phyloP scores from a whole-genome alignment of 1,140 invertebrate genomes.

The Drosophila athabasca region DNA sequence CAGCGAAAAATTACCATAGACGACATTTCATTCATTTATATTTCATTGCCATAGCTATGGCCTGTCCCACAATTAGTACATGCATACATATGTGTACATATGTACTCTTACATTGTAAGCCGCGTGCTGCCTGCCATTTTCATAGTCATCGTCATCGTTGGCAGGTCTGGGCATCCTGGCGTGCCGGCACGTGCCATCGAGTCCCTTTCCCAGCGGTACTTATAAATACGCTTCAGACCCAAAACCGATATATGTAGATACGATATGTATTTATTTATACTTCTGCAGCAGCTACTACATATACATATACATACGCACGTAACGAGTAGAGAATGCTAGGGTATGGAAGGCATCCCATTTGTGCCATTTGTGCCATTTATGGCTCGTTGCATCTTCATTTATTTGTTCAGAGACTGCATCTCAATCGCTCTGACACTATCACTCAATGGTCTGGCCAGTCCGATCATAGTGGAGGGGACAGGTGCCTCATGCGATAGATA shows the following conservation, averaged over 20 bases:
- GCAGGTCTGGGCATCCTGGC: conserved; percentile 3
- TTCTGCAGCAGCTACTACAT: background rate
- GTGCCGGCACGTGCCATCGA: conserved; percentile 55
- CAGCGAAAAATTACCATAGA: conserved; percentile 62
- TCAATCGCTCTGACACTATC: background rate
- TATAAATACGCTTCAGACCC: conserved; percentile 59
- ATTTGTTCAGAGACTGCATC: conserved; percentile 46
- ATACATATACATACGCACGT: conserved; percentile 37
- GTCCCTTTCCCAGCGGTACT: conserved; percentile 23
- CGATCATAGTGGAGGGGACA: conserved; percentile 35
- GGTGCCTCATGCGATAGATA: conserved; percentile 69
- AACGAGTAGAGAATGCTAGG: conserved; percentile 56
- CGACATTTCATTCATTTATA: conserved; percentile 75
- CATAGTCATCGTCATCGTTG: background rate
- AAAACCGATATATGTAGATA: conserved; percentile 33
- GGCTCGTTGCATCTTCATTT: conserved; percentile 73
- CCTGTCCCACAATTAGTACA: conserved; percentile 38
- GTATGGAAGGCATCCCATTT: conserved; percentile 62
- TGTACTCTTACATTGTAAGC: conserved; percentile 27
- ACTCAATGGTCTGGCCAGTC: conserved; percentile 23
- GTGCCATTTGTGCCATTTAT: conserved; percentile 65
- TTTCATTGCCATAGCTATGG: conserved; percentile 27
- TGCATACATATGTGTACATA: background rate
- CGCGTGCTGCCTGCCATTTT: conserved; percentile 30
- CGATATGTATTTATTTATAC: conserved; percentile 36